Conservation (phyloP, 2,797 vertebrate genomes). For the Staurois parvus region DNA sequence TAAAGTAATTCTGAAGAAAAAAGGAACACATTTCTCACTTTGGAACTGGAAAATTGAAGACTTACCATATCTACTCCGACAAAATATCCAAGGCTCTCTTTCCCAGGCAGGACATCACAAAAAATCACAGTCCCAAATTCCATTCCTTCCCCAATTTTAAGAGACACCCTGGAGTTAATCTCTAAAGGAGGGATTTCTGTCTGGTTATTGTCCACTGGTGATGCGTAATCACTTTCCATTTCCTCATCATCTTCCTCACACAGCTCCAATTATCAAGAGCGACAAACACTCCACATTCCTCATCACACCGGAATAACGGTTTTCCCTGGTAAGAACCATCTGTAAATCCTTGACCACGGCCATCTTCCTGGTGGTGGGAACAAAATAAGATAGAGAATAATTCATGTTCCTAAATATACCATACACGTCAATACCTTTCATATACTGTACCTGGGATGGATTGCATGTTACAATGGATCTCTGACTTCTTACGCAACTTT, state of each 20-base stretch:
- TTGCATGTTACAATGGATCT: too few species aligned
- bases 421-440: neutral
- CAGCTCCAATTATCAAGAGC: conserved; percentile 94
- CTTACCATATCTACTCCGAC: conserved; percentile 99
- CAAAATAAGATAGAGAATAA: neutral
- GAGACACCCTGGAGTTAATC: conserved; percentile 95
- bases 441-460: too few species aligned
- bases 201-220: conserved; percentile 84
- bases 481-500: too few species aligned
- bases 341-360: conserved; percentile 95
- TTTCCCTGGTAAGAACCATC: conserved; percentile 97
- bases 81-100: conserved; percentile 95
- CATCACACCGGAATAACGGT: conserved; percentile 96
- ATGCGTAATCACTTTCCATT: conserved; percentile 87
- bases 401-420: neutral
- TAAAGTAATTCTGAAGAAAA: too few species aligned
- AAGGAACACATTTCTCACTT: too few species aligned
- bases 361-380: conserved; percentile 85
- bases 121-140: conserved; percentile 97
- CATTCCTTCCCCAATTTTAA: conserved; percentile 90
- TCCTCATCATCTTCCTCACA: conserved; percentile 90
- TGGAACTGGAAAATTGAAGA: conserved; percentile 48
- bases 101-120: conserved; percentile 94
- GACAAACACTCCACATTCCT: conserved; percentile 97
- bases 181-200: conserved; percentile 89